A percentile compares a stretch with the other conserved stretches of the same genome.
phyloP scores from a whole-genome alignment of 2,113 vertebrate species.

The Acinonyx jubatus region DNA sequence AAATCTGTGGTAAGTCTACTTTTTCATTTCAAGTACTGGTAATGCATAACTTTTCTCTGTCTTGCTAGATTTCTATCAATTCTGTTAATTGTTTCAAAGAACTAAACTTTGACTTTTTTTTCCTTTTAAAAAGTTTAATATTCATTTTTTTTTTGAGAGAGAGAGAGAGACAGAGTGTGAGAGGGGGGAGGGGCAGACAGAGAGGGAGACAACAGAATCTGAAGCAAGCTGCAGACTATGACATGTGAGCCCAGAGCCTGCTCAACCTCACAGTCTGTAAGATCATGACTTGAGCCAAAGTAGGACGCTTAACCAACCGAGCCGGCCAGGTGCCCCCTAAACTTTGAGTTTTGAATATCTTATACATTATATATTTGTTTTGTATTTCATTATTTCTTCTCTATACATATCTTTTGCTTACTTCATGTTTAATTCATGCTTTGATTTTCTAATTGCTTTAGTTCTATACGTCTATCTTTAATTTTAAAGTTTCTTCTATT shows the following conservation, averaged over 20 bases:
- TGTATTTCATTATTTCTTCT: constrained; percentile 5
- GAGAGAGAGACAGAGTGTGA: too few species aligned
- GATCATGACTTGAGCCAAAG: too few species aligned
- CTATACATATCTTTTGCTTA: neutral
- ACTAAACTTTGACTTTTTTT: neutral
- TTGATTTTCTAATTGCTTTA: neutral
- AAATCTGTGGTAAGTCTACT: neutral
- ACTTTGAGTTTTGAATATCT: neutral
- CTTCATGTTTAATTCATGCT: neutral
- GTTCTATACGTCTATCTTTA: neutral
- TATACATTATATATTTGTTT: neutral
- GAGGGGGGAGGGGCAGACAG: too few species aligned
- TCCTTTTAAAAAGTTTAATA: too few species aligned
- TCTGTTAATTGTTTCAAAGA: neutral
- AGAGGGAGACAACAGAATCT: too few species aligned
- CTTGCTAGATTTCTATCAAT: neutral
- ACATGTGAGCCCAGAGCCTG: too few species aligned
- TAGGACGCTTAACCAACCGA: too few species aligned
- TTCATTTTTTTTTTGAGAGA: too few species aligned
- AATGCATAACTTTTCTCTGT: neutral
- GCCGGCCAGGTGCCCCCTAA: neutral
- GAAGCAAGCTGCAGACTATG: too few species aligned
- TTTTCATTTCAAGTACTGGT: neutral
- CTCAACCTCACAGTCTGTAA: too few species aligned
- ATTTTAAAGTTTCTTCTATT: neutral